These are phyloP conservation scores for Myotis planiceps DNA, from an alignment of 2,797 vertebrate genomes.

Conservation along the genomic window DNA sequence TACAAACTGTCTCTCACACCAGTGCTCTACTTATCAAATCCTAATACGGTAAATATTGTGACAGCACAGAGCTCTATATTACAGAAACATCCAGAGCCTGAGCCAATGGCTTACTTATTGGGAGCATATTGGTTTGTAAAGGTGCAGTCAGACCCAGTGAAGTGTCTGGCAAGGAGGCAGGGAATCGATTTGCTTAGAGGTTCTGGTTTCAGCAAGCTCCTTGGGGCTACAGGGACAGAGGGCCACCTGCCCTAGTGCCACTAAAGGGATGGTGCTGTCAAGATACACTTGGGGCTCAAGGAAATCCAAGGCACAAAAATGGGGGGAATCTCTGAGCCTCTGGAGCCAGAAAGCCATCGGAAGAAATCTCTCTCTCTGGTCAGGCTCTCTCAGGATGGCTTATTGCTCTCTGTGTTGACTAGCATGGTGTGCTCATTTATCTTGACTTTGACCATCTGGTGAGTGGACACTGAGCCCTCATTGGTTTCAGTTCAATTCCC, in stretches of 20 bases:
- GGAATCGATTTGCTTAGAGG: not conserved
- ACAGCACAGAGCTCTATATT: constrained; percentile 20
- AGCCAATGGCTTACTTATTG: not conserved
- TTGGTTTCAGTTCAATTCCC: not conserved
- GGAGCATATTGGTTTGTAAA: not conserved
- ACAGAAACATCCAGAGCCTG: not conserved
- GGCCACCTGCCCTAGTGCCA: not conserved
- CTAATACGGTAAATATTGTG: constrained; percentile 36
- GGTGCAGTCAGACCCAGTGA: not conserved
- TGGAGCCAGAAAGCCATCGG: not conserved
- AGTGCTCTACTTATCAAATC: constrained; percentile 37
- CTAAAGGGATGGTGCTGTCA: not conserved
- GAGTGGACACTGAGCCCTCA: not conserved
- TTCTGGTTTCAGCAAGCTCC: not conserved
- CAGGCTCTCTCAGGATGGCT: too few species aligned
- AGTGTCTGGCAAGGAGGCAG: not conserved
- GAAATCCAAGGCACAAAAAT: not conserved
- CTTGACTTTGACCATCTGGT: not conserved
- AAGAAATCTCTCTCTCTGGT: not conserved
- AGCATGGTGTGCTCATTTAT: not conserved
- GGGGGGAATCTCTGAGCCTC: not conserved
- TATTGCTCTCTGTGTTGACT: not conserved
- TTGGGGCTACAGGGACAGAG: too few species aligned
- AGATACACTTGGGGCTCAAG: not conserved
- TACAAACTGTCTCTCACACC: not conserved